phyloP scores from a whole-genome alignment of 1,140 invertebrate species.

The Trachymyrmex cornetzi region DNA sequence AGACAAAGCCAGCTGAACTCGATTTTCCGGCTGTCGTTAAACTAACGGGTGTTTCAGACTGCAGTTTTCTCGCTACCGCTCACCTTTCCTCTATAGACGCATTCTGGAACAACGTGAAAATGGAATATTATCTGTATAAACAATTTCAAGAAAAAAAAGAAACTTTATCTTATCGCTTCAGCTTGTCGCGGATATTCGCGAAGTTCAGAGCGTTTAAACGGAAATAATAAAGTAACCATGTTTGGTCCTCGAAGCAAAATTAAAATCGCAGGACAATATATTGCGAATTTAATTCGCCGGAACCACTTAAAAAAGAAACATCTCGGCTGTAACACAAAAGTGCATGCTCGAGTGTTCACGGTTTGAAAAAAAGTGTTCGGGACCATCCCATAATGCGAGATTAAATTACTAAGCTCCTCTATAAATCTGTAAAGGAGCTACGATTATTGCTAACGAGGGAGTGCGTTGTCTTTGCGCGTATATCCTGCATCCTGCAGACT shows the following conservation, averaged over 20 bases:
- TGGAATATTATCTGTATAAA: slow-evolving; percentile 56
- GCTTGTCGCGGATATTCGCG: neutral
- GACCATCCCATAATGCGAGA: slow-evolving; percentile 23
- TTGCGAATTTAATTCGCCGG: slow-evolving; percentile 7
- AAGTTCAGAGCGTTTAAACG: neutral
- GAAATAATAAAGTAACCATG: neutral
- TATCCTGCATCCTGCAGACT: slow-evolving; percentile 60
- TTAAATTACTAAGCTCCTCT: slow-evolving; percentile 43
- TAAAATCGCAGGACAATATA: neutral
- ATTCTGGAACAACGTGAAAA: slow-evolving; percentile 31
- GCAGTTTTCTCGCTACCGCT: slow-evolving; percentile 50
- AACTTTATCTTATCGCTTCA: neutral
- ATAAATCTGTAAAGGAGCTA: slow-evolving; percentile 43
- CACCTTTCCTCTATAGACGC: slow-evolving; percentile 6
- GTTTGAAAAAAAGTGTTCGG: slow-evolving; percentile 2
- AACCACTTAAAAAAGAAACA: neutral
- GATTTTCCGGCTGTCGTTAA: slow-evolving; percentile 57
- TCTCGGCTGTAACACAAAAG: neutral
- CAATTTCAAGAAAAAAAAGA: slow-evolving; percentile 30
- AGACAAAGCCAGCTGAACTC: slow-evolving; percentile 50
- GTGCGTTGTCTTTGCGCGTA: neutral
- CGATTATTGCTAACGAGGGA: slow-evolving; percentile 52
- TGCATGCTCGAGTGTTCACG: neutral
- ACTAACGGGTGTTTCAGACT: slow-evolving; percentile 43
- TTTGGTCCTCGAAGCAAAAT: neutral